These are phyloP conservation scores for Scotopteryx bipunctaria DNA, from an alignment of 2,888 invertebrate species.

Conservation along the genomic window DNA sequence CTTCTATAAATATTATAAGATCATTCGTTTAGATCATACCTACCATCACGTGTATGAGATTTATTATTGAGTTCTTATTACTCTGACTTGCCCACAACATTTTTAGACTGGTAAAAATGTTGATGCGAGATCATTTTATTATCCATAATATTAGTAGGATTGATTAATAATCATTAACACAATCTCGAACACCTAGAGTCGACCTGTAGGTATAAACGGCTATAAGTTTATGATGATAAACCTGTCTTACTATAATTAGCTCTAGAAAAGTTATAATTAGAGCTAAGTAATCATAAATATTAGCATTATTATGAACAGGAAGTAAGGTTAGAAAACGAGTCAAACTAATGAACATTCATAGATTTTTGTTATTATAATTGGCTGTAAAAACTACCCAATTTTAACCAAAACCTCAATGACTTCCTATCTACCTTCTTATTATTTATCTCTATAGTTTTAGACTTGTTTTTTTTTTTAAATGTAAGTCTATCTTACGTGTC, in stretches of 20 bases:
- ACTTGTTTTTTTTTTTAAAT: too few relatives aligned
- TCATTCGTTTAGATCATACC: too few relatives aligned
- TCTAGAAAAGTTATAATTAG: slow-evolving; percentile 7
- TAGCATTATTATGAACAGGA: slow-evolving; percentile 18
- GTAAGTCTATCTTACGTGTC: too few relatives aligned
- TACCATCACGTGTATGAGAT: too few relatives aligned
- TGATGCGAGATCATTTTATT: slow-evolving; percentile 8
- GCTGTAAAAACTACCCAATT: too few relatives aligned
- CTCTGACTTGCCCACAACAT: neutral
- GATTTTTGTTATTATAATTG: too few relatives aligned
- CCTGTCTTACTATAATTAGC: slow-evolving; percentile 3
- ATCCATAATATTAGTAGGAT: too few relatives aligned
- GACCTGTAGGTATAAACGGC: slow-evolving; percentile 1
- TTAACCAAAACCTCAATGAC: too few relatives aligned
- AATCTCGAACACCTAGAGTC: slow-evolving; percentile 7
- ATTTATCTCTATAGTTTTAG: too few relatives aligned
- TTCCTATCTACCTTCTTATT: too few relatives aligned
- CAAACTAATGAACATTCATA: slow-evolving; percentile 3
- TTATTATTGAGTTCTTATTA: neutral
- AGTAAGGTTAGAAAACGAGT: slow-evolving; percentile 18
- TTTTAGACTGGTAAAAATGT: slow-evolving; percentile 8
- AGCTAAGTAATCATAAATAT: slow-evolving; percentile 1
- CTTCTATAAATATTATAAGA: too few relatives aligned
- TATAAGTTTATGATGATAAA: slow-evolving; percentile 1
- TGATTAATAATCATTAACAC: slow-evolving; percentile 11